phyloP scores from a whole-genome alignment of 2,888 invertebrate species.

The Holacanthella duospinosa region DNA sequence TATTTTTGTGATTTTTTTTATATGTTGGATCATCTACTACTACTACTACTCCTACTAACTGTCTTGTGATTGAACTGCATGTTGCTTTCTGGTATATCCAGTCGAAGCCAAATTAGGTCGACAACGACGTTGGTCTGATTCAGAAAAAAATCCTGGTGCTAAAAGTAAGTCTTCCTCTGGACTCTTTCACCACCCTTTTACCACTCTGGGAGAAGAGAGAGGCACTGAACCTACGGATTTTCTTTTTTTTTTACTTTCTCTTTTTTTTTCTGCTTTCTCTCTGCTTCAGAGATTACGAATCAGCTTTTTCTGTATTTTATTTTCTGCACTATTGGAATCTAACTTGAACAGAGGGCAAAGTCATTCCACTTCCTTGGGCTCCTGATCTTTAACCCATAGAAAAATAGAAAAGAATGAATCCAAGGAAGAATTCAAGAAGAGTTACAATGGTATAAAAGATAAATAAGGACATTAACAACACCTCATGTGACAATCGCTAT shows the following conservation, averaged over 20 bases:
- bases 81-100: slow-evolving; percentile 17
- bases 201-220: too few relatives aligned
- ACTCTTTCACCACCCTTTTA: not conserved
- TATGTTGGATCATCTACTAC: slow-evolving; percentile 9
- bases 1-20: slow-evolving; percentile 18
- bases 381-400: too few relatives aligned
- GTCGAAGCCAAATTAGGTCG: slow-evolving; percentile 35
- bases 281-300: not conserved
- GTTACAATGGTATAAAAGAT: too few relatives aligned
- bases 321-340: not conserved
- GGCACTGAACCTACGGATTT: not conserved
- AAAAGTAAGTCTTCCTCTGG: slow-evolving; percentile 29
- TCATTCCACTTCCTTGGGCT: too few relatives aligned
- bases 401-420: too few relatives aligned
- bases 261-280: too few relatives aligned
- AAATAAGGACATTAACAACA: too few relatives aligned
- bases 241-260: not conserved
- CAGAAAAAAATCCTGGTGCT: slow-evolving; percentile 35
- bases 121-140: slow-evolving; percentile 38
- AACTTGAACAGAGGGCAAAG: too few relatives aligned
- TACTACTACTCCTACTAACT: not conserved
- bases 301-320: not conserved
- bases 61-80: not conserved
- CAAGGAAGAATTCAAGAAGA: too few relatives aligned
- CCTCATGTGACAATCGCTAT: too few relatives aligned